Percentiles rank a stretch among this genome's conserved stretches.
phyloP scores from a whole-genome alignment of 2,113 vertebrate species.

The Catagonus wagneri region DNA sequence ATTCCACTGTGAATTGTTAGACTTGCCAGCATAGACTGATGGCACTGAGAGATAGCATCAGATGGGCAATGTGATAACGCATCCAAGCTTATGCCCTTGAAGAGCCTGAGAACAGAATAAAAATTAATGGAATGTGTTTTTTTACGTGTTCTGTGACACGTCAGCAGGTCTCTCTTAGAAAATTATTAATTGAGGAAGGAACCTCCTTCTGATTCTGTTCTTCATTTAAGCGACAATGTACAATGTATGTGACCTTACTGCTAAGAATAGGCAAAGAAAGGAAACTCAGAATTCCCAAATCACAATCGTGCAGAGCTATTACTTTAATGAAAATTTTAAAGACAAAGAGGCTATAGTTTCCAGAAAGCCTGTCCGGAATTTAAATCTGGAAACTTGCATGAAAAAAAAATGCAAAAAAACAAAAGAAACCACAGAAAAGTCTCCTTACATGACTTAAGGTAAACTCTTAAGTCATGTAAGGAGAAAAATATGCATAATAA shows the following conservation, averaged over 20 bases:
- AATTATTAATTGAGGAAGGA: neutral
- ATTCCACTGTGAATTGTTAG: neutral
- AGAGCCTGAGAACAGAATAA: neutral
- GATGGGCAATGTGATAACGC: neutral
- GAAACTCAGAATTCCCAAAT: neutral
- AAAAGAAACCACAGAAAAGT: constrained; percentile 2
- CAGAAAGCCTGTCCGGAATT: neutral
- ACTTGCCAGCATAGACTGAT: neutral
- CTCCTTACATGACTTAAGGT: neutral
- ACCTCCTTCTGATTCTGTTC: neutral
- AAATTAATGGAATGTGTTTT: neutral
- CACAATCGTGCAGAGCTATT: neutral
- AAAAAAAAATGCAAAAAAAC: neutral
- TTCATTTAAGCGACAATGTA: neutral
- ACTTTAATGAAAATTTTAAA: constrained; percentile 9
- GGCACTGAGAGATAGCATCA: neutral
- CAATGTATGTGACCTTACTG: neutral
- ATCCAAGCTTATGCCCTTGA: neutral
- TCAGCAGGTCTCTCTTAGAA: constrained; percentile 19
- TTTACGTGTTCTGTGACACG: neutral
- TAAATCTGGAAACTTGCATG: constrained; percentile 19
- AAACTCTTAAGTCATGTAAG: constrained; percentile 13
- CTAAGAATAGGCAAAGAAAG: constrained; percentile 3
- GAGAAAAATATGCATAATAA: neutral
- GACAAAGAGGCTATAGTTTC: constrained; percentile 49